Percentiles rank a stretch among this genome's conserved stretches.
Evolutionary conservation across 2,113 vertebrate species (phyloP).

Genomic region (Climacteris rufus): DNA sequence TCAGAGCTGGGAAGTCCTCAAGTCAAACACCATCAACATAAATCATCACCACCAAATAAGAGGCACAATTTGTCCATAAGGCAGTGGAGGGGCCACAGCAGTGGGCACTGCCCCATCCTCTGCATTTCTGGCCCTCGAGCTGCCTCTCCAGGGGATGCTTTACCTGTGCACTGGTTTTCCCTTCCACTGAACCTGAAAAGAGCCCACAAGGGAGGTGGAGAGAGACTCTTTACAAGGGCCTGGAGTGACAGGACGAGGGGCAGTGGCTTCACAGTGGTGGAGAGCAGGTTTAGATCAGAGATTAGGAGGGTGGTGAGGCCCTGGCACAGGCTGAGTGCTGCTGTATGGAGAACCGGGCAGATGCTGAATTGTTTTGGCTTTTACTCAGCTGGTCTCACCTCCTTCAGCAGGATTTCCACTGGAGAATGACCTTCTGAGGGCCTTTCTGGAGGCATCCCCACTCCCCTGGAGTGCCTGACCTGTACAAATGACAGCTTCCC

Average conservation of each 20-base stretch:
- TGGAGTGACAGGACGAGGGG: neutral
- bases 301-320: neutral
- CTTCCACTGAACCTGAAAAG: accelerated
- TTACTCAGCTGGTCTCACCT: neutral
- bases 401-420: neutral
- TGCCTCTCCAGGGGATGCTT: neutral
- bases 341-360: neutral
- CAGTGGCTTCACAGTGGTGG: neutral
- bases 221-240: neutral
- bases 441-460: neutral
- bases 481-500: neutral
- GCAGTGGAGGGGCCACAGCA: neutral
- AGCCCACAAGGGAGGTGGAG: accelerated
- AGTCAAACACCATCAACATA: neutral
- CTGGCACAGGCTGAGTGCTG: neutral
- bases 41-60: neutral
- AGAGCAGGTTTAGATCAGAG: accelerated
- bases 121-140: neutral
- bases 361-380: neutral
- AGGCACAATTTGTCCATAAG: accelerated
- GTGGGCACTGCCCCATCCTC: neutral
- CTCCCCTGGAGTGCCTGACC: neutral
- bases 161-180: accelerated
- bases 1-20: neutral
- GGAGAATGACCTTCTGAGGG: neutral